Evolutionary conservation across 2,797 vertebrate species (phyloP), one percentile per base, ranked within the genome.

Genomic region (Platalea minor): DNA sequence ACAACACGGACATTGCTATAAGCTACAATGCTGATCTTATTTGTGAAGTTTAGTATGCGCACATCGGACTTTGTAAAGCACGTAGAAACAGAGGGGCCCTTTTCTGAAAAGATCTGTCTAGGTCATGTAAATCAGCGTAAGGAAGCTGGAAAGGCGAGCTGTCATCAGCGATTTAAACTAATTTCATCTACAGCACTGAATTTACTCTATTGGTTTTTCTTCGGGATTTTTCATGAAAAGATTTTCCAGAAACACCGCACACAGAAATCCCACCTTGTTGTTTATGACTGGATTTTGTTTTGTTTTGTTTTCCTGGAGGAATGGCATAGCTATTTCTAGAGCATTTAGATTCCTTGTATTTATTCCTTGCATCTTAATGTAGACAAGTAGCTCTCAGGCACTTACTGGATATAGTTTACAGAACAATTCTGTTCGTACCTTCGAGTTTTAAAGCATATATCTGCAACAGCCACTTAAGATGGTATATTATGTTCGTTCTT

Each of bases 1-100:
- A 11, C 54, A 54, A 59, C 1, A 0, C 1, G 0, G 11, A 7
- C 17, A 18, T 26, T 54, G 73, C 50, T 54, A 7, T 26, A 43
- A 53, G 31, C 26, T 26, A 29, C 48, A 8, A 24, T 7, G n/a
- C 25, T 50, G 13, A 74, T 54, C 56, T 74, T n/a, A 39, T 13
- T 78, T 35, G 35, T 78, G 56, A 57, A 77, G 37, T 23, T 56
- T 16, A 17, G 18, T 9, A 35, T 4, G 4, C 1, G 0, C 15
- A 35, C 11, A 21, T 13, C 0, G 1, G 26, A 33, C 43, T 80
- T 76, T 13, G 29, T 63, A 82, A 85, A 51, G 21, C 35, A 17
- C 5, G 10, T 18, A 33, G 54, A 76, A 73, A 33, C 8, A 64
- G 25, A 60, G 50, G 12, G 8, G 48, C 7, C 17, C 33, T 65